Evolutionary conservation across 2,113 vertebrate species (phyloP).

Genomic region (Stomatorhinus ivindoensis): DNA sequence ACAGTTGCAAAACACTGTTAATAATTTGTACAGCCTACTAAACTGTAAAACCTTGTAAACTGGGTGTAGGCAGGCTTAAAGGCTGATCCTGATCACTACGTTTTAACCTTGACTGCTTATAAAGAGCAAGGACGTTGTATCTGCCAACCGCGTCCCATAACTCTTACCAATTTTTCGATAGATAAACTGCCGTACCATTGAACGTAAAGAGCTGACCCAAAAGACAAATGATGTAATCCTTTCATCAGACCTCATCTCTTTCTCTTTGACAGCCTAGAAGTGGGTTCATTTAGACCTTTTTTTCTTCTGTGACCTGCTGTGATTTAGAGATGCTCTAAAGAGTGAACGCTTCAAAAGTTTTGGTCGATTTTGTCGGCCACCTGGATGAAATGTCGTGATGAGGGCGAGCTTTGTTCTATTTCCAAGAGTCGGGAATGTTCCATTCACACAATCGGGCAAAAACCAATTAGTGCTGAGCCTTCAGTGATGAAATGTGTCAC

Average conservation of each 20-base stretch:
- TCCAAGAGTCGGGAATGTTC: constrained; percentile 35
- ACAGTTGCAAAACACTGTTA: not conserved
- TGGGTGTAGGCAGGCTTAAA: not conserved
- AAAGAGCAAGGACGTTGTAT: not conserved
- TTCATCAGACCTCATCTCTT: not conserved
- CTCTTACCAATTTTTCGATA: not conserved
- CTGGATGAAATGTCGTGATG: constrained; percentile 14
- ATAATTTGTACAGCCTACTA: not conserved
- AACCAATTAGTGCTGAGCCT: constrained; percentile 56
- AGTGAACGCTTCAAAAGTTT: constrained; percentile 8
- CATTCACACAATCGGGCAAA: constrained; percentile 41
- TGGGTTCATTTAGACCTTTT: not conserved
- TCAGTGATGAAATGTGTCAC: constrained; percentile 54
- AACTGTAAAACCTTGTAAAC: not conserved
- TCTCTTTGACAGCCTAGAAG: not conserved
- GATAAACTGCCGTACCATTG: not conserved
- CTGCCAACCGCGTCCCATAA: not conserved
- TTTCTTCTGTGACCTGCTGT: constrained; percentile 17
- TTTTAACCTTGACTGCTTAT: constrained; percentile 3
- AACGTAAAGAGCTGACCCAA: not conserved
- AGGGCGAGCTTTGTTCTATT: not conserved
- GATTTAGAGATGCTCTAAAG: constrained; percentile 23
- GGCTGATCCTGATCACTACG: not conserved
- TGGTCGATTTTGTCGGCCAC: constrained; percentile 19
- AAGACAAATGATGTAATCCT: not conserved